A percentile compares a stretch with the other conserved stretches of the same genome.
Evolutionary conservation across 2,113 vertebrate genomes (phyloP).

Genomic region (Barbus barbus): DNA sequence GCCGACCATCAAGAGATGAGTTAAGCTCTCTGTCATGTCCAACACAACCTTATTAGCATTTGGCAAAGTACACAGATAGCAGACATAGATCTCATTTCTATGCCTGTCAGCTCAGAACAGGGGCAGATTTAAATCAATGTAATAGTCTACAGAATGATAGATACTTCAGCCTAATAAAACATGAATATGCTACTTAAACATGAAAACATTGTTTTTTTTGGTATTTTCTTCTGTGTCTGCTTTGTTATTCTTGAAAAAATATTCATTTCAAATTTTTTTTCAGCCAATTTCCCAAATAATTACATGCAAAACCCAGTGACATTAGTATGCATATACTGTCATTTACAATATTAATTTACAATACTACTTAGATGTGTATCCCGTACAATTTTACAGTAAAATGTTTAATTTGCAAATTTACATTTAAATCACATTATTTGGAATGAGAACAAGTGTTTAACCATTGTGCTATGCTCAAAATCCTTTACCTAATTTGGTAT

Average conservation of each 20-base stretch:
- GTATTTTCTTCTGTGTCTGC: too few relatives aligned
- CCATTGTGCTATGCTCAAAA: too few relatives aligned
- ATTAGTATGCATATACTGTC: background rate
- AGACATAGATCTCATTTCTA: slow-evolving; percentile 62
- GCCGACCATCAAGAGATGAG: slow-evolving; percentile 33
- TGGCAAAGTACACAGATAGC: slow-evolving; percentile 34
- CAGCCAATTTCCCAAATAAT: background rate
- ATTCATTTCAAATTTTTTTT: too few relatives aligned
- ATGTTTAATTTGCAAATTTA: background rate
- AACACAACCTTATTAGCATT: slow-evolving; percentile 27
- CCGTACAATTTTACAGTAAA: background rate
- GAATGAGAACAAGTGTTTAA: background rate
- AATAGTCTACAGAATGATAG: slow-evolving; percentile 34
- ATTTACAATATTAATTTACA: background rate
- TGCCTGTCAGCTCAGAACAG: slow-evolving; percentile 57
- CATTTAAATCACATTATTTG: background rate
- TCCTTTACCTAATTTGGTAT: too few relatives aligned
- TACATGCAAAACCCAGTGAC: background rate
- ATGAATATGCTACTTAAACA: background rate
- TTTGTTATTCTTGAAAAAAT: background rate
- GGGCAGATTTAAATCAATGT: slow-evolving; percentile 56
- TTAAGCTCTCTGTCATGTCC: slow-evolving; percentile 30
- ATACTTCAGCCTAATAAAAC: background rate
- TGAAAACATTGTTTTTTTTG: background rate
- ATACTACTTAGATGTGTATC: background rate